Base-by-base conservation (phyloP, 1,140 invertebrate species). In the Brachionus paranguensis region DNA sequence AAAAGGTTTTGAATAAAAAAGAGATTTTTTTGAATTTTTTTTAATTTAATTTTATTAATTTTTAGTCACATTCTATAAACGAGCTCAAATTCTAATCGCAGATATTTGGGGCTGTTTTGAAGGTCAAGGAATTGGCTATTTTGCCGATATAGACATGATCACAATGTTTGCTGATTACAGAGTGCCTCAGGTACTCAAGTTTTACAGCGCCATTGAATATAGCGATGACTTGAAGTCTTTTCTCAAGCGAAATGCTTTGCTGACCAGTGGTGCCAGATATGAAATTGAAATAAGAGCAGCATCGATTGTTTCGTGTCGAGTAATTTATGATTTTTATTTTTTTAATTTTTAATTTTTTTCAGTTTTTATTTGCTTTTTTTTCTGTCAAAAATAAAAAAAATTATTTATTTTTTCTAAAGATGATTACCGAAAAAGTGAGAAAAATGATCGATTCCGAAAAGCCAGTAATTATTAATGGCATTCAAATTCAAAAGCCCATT, bases 101-200 rank as follows among this genome's bases (percentile, higher is more conserved):
- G 96, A 99, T 89, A 91, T 98, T 72, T 98, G 96, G 95, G 93
- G 93, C 3, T 95, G 93, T 88, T 96, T 93, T 89, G 91, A 92
- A 74, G 94, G 93, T 7, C 88, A 93, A 86, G 92, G 92, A 2
- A 90, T 93, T 47, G 95, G 95, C 5, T 88, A 92, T 85, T 98
- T 98, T 88, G 76, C 91, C 24, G 96, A 98, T 89, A 94, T 98
- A 85, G 93, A 95, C 84, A 37, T 20, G 24, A 55, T 83, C 5
- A 96, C 96, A 5, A 97, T 97, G 94, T 99, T 98, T 92, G 95
- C 96, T 6, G 96, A 98, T 89, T 99, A 99, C 88, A 60, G 85
- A 89, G 92, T 98, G 43, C 96, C 96, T 6, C 96, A 98, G 90
- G 93, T 95, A 3, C 90, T 99, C 65, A 91, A 94, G 20, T 93